phyloP scores from a whole-genome alignment of 2,113 vertebrate species.

The Cynoglossus semilaevis region DNA sequence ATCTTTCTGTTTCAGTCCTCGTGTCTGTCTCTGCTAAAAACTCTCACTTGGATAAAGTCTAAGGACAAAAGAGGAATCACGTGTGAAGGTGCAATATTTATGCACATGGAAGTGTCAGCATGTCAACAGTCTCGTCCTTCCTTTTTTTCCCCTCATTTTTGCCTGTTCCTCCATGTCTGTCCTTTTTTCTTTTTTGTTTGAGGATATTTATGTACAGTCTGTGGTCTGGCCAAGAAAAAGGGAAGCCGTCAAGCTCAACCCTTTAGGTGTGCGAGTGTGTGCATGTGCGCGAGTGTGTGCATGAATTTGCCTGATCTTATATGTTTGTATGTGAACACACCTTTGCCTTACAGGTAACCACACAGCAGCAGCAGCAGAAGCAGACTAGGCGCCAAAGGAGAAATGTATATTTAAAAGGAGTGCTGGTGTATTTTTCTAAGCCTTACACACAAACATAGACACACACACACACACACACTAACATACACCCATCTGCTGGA shows the following conservation, averaged over 20 bases:
- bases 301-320: constrained; percentile 61
- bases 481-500: constrained; percentile 38
- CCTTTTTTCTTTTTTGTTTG: constrained; percentile 28
- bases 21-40: constrained; percentile 9
- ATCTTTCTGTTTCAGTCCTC: constrained; percentile 6
- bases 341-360: constrained; percentile 73
- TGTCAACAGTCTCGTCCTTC: constrained; percentile 15
- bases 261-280: constrained; percentile 61
- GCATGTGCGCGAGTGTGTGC: constrained; percentile 51
- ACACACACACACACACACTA: constrained; percentile 53
- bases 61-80: constrained; percentile 27
- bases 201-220: constrained; percentile 45
- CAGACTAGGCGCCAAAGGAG: constrained; percentile 67
- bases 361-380: constrained; percentile 71
- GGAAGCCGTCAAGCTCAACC: constrained; percentile 52
- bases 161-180: constrained; percentile 40
- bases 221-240: constrained; percentile 67
- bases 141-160: constrained; percentile 31
- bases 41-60: constrained; percentile 29
- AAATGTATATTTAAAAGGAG: constrained; percentile 16
- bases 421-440: constrained; percentile 60
- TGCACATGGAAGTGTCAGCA: constrained; percentile 23
- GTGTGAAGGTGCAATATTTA: constrained; percentile 17
- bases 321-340: constrained; percentile 65
- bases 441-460: constrained; percentile 61